A percentile compares a stretch with the other conserved stretches of the same genome.
These are phyloP conservation scores for Hipparchia semele DNA, from an alignment of 2,888 invertebrate genomes.

Conservation along the genomic window DNA sequence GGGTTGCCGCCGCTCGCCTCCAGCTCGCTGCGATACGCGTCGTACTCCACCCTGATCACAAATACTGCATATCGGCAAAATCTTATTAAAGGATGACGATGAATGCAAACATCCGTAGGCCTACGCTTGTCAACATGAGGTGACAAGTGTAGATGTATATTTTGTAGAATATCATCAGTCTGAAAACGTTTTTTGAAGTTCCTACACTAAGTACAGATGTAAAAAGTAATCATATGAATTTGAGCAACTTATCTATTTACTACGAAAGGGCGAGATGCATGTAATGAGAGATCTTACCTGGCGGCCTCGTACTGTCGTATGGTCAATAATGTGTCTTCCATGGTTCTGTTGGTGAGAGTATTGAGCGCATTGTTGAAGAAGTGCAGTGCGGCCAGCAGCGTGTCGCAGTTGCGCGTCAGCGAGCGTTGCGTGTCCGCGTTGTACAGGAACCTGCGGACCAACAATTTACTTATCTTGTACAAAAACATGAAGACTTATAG, in stretches of 20 bases:
- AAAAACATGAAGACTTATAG: too few relatives aligned
- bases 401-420: conserved; percentile 95
- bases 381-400: conserved; percentile 95
- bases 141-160: too few relatives aligned
- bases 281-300: conserved; percentile 58
- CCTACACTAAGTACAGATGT: too few relatives aligned
- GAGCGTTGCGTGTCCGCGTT: conserved; percentile 98
- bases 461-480: too few relatives aligned
- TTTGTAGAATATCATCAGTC: too few relatives aligned
- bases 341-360: conserved; percentile 98
- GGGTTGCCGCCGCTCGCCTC: conserved; percentile 87
- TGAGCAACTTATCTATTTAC: too few relatives aligned
- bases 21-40: conserved; percentile 98
- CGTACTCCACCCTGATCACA: conserved; percentile 89
- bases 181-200: too few relatives aligned
- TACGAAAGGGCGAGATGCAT: too few relatives aligned
- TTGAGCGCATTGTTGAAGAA: conserved; percentile 98
- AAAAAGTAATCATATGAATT: too few relatives aligned
- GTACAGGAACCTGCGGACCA: conserved; percentile 86
- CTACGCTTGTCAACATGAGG: too few relatives aligned
- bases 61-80: not conserved
- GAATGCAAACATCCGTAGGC: too few relatives aligned
- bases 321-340: conserved; percentile 94
- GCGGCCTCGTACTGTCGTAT: conserved; percentile 85
- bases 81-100: too few relatives aligned